phyloP scores from a whole-genome alignment of 2,113 vertebrate genomes.

The Chlorodrepanis virens region DNA sequence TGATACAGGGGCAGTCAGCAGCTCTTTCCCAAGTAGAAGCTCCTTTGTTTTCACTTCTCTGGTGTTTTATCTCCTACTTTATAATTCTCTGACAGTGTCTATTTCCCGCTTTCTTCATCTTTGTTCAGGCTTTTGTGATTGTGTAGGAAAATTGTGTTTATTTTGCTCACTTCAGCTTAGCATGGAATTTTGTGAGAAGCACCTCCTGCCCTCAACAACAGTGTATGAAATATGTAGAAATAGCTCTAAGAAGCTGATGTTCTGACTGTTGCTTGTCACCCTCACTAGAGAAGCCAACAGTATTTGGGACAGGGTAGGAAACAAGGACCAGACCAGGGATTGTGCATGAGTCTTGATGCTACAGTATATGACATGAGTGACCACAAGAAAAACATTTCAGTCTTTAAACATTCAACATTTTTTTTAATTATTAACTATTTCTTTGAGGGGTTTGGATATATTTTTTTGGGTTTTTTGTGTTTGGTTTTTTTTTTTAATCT shows the following conservation, averaged over 20 bases:
- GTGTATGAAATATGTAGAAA: not conserved
- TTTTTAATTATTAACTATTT: not conserved
- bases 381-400: not conserved
- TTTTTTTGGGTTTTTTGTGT: not conserved
- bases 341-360: not conserved
- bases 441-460: not conserved
- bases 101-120: not conserved
- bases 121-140: not conserved
- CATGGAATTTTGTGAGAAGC: not conserved
- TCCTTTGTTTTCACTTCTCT: not conserved
- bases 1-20: not conserved
- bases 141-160: not conserved
- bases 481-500: not conserved
- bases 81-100: not conserved
- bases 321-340: not conserved
- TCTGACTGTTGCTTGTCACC: not conserved
- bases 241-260: not conserved
- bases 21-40: not conserved
- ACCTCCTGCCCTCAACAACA: not conserved
- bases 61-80: rapidly evolving
- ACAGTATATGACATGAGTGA: not conserved
- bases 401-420: not conserved
- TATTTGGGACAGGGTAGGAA: not conserved
- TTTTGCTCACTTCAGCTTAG: not conserved
- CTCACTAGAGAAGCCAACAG: not conserved